phyloP scores from a whole-genome alignment of 2,888 invertebrate species.

The Prosapia bicincta region DNA sequence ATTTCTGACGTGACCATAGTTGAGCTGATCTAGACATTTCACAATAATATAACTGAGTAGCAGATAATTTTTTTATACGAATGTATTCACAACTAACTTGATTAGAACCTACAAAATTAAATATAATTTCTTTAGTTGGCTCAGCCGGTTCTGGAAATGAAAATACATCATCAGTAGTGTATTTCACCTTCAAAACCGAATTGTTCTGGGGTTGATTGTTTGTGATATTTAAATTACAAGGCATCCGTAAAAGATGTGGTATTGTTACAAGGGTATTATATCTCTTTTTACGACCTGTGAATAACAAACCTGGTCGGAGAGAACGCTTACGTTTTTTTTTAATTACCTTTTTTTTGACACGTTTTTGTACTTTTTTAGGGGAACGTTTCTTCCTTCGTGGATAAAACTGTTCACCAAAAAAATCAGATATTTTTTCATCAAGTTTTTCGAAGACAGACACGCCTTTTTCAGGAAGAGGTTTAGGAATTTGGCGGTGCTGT shows the following conservation, averaged over 20 bases:
- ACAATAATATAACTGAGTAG: too few relatives aligned
- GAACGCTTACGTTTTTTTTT: too few relatives aligned
- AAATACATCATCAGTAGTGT: constrained; percentile 12
- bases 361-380: background rate
- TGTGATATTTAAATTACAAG: too few relatives aligned
- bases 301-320: too few relatives aligned
- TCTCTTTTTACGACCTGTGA: too few relatives aligned
- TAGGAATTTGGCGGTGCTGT: constrained; percentile 30
- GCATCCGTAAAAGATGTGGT: too few relatives aligned
- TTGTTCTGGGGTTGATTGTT: too few relatives aligned
- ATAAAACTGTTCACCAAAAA: constrained; percentile 34
- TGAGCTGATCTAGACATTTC: constrained; percentile 6
- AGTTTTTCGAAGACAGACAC: constrained; percentile 27
- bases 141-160: background rate
- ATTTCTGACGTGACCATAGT: constrained; percentile 18
- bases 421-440: constrained; percentile 33
- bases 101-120: constrained; percentile 23
- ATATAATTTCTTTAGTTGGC: constrained; percentile 13
- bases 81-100: background rate
- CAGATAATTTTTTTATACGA: too few relatives aligned
- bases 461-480: constrained; percentile 14
- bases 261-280: too few relatives aligned
- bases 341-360: too few relatives aligned
- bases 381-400: constrained; percentile 19
- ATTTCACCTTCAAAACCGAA: too few relatives aligned